These are phyloP conservation scores for Zygothrica quintamaculata DNA, from an alignment of 2,888 invertebrate genomes.

Conservation along the genomic window DNA sequence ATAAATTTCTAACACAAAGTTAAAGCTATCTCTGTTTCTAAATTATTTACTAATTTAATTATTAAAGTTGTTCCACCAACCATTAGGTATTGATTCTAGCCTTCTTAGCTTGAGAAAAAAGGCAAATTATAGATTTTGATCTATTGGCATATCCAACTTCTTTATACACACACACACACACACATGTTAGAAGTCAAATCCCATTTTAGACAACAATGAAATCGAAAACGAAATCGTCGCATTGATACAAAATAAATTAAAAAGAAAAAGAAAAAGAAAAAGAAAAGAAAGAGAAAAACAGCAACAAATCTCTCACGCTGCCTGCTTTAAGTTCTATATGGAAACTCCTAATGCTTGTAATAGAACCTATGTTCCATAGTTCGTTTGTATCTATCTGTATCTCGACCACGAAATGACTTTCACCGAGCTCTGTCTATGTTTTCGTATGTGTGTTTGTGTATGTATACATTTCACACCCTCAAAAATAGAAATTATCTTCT, in stretches of 20 bases:
- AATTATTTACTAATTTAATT: too few relatives aligned
- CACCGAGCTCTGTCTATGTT: slow-evolving; percentile 47
- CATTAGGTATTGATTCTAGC: background rate
- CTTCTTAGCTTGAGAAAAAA: slow-evolving; percentile 10
- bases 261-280: slow-evolving; percentile 11
- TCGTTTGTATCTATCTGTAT: slow-evolving; percentile 38
- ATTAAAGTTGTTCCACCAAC: too few relatives aligned
- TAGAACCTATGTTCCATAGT: slow-evolving; percentile 22
- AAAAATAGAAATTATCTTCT: slow-evolving; percentile 80
- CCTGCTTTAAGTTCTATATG: slow-evolving; percentile 28
- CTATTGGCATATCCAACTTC: slow-evolving; percentile 58
- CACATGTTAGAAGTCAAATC: slow-evolving; percentile 32
- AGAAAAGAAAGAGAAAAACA: slow-evolving; percentile 34
- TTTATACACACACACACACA: slow-evolving; percentile 43
- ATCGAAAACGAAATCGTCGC: slow-evolving; percentile 63
- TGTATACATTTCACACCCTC: slow-evolving; percentile 79
- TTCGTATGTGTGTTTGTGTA: slow-evolving; percentile 38
- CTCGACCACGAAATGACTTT: slow-evolving; percentile 77
- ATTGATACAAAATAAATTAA: slow-evolving; percentile 73
- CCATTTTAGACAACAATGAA: slow-evolving; percentile 61
- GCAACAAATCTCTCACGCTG: slow-evolving; percentile 77
- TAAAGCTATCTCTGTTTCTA: too few relatives aligned
- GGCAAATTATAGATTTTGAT: slow-evolving; percentile 63
- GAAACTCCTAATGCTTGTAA: slow-evolving; percentile 11
- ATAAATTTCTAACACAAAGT: too few relatives aligned